Evolutionary conservation across 2,113 vertebrate species (phyloP).

Genomic region (Chamaetylas fuelleborni): DNA sequence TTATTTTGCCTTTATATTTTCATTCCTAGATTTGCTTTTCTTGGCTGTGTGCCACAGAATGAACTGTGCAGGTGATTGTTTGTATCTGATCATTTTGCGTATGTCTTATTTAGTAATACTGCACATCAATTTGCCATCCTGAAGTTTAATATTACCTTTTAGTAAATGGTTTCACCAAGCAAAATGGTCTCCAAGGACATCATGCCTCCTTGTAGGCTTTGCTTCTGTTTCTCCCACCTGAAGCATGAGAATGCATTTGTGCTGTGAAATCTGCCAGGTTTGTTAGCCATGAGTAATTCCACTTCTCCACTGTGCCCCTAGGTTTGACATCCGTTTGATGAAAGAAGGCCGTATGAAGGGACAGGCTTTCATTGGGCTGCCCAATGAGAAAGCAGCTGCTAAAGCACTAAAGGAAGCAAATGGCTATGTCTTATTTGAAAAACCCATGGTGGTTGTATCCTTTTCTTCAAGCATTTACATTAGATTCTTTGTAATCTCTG

Average conservation of each 20-base stretch:
- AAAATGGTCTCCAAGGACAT: background rate
- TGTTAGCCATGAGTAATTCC: background rate
- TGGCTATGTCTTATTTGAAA: slow-evolving; percentile 90
- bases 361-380: slow-evolving; percentile 94
- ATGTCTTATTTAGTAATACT: background rate
- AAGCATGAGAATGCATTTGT: background rate
- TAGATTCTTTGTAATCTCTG: background rate
- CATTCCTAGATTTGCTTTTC: background rate
- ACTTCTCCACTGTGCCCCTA: slow-evolving; percentile 39
- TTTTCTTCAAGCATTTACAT: slow-evolving; percentile 67
- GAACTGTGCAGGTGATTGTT: background rate
- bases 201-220: background rate
- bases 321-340: slow-evolving; percentile 98
- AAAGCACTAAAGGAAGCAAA: slow-evolving; percentile 94
- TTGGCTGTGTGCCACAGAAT: background rate
- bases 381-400: slow-evolving; percentile 88
- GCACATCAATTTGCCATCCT: background rate
- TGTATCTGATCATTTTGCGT: background rate
- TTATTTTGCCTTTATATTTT: background rate
- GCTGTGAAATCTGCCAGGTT: background rate
- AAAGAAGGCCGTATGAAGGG: slow-evolving; percentile 99
- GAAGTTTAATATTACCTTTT: background rate
- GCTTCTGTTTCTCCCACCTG: background rate
- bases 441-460: slow-evolving; percentile 97
- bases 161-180: background rate